These are phyloP conservation scores for Fistularia commersonii DNA, from an alignment of 2,797 vertebrate species.

Conservation along the genomic window DNA sequence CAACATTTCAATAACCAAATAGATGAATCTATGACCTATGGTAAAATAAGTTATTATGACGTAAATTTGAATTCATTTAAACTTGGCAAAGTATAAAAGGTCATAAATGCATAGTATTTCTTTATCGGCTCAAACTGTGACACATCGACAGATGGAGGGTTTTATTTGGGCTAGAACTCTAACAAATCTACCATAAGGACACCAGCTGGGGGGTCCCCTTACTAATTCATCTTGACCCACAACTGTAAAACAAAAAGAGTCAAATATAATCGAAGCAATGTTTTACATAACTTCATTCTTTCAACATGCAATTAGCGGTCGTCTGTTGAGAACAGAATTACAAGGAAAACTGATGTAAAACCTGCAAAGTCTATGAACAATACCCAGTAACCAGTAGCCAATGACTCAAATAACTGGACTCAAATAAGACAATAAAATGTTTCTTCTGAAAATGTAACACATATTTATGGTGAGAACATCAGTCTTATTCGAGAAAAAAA, in stretches of 20 bases:
- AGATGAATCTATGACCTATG: not conserved
- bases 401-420: no score
- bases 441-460: no score
- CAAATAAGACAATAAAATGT: no score
- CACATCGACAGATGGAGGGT: constrained; percentile 59
- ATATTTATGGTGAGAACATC: no score
- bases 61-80: not conserved
- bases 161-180: constrained; percentile 48
- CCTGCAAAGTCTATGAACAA: no score
- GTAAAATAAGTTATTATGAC: not conserved
- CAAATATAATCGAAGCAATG: not conserved
- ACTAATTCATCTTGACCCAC: constrained; percentile 21
- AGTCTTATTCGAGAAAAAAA: no score
- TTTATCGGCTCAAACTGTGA: not conserved
- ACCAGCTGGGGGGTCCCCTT: constrained; percentile 49
- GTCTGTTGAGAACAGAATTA: no score
- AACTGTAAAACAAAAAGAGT: constrained; percentile 21
- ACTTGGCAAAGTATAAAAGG: constrained; percentile 9
- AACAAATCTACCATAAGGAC: constrained; percentile 45
- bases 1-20: not conserved
- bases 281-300: no score
- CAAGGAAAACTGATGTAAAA: no score
- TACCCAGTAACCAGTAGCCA: no score
- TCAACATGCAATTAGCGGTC: no score
- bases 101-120: constrained; percentile 1